A percentile compares a stretch with the other conserved stretches of the same genome.
Evolutionary conservation across 2,113 vertebrate genomes (phyloP).

Genomic region (Equus przewalskii): DNA sequence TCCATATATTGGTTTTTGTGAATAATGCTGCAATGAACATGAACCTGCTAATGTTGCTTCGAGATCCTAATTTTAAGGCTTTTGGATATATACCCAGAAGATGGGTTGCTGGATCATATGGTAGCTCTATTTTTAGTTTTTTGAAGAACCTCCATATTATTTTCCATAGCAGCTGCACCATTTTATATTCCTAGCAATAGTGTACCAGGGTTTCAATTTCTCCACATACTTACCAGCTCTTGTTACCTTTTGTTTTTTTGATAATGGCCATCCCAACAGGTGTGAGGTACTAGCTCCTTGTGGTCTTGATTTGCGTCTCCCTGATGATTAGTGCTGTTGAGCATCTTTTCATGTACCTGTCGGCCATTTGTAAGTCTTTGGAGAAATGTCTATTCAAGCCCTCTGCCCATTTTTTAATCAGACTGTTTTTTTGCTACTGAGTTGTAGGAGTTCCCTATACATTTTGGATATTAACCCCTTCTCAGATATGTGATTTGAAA

Average conservation of each 20-base stretch:
- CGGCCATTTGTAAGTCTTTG: not conserved
- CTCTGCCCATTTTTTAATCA: not conserved
- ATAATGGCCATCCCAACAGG: not conserved
- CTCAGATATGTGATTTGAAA: not conserved
- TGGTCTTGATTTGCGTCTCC: not conserved
- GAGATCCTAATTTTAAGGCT: not conserved
- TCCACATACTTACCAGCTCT: not conserved
- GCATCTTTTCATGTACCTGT: not conserved
- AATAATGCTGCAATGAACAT: not conserved
- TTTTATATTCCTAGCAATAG: not conserved
- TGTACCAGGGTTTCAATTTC: not conserved
- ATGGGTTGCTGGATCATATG: not conserved
- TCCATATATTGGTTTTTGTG: not conserved
- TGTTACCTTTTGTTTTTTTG: not conserved
- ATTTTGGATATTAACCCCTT: not conserved
- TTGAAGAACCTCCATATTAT: not conserved
- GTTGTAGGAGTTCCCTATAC: not conserved
- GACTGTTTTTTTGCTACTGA: not conserved
- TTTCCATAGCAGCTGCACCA: not conserved
- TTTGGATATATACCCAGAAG: constrained; percentile 27
- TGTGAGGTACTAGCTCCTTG: not conserved
- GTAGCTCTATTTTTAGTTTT: constrained; percentile 19
- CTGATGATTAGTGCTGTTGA: not conserved
- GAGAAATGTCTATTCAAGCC: not conserved
- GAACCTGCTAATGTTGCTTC: not conserved